Evolutionary conservation across 1,140 invertebrate genomes (phyloP).

Genomic region (Trissolcus basalis): DNA sequence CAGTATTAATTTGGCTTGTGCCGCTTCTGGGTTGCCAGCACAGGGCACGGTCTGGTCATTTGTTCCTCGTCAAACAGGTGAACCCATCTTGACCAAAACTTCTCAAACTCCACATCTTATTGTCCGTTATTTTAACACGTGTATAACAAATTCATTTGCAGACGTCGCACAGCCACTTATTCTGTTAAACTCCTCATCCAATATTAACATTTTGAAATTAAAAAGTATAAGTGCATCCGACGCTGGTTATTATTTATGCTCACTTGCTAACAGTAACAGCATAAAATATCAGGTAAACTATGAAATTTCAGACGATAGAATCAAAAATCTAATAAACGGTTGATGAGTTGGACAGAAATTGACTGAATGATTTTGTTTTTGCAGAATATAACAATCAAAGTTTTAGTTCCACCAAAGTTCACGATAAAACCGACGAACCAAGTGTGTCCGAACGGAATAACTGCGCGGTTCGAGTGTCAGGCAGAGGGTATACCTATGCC

Average conservation of each 20-base stretch:
- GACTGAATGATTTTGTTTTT: conserved; percentile 5
- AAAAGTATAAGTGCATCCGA: conserved; percentile 72
- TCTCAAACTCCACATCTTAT: too few relatives aligned
- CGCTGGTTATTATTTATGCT: conserved; percentile 79
- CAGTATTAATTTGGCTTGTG: conserved; percentile 76
- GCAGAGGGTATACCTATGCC: conserved; percentile 81
- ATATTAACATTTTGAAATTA: conserved; percentile 73
- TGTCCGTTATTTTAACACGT: too few relatives aligned
- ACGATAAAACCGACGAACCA: conserved; percentile 77
- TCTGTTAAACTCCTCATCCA: conserved; percentile 69
- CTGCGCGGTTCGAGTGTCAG: conserved; percentile 83
- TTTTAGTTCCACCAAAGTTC: conserved; percentile 79
- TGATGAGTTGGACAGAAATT: neutral
- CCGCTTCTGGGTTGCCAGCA: conserved; percentile 77
- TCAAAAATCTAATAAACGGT: neutral
- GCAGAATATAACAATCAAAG: conserved; percentile 75
- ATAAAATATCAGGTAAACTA: conserved; percentile 73
- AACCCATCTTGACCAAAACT: too few relatives aligned
- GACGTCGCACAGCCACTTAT: conserved; percentile 63
- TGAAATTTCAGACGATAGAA: neutral
- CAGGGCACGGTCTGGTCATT: conserved; percentile 79
- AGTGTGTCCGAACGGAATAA: conserved; percentile 80
- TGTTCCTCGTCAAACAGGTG: conserved; percentile 68
- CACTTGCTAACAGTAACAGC: conserved; percentile 64
- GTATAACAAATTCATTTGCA: conserved; percentile 17